Evolutionary conservation across 2,797 vertebrate species (phyloP).

Genomic region (Tenualosa thibaudeaui): DNA sequence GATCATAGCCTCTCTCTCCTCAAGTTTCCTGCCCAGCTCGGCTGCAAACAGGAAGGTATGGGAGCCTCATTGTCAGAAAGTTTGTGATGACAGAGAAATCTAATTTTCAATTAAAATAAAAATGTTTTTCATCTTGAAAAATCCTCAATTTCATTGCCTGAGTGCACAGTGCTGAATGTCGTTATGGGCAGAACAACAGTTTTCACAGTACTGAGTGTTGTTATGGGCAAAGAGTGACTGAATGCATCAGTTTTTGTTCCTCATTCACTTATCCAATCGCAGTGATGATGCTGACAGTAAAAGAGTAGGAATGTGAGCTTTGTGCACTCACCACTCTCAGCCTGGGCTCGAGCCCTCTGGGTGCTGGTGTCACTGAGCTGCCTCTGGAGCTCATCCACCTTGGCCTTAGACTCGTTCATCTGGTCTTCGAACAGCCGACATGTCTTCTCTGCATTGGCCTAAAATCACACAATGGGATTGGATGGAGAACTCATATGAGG

Average conservation of each 20-base stretch:
- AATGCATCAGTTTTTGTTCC: background rate
- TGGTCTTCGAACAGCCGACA: slow-evolving; percentile 90
- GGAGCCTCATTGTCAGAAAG: background rate
- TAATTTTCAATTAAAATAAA: background rate
- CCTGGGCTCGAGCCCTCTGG: slow-evolving; percentile 81
- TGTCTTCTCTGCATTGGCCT: slow-evolving; percentile 87
- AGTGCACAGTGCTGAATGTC: too few relatives aligned
- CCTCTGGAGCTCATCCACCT: slow-evolving; percentile 87
- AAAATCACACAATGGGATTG: slow-evolving; percentile 14
- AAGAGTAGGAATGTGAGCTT: background rate
- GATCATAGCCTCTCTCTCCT: slow-evolving; percentile 86
- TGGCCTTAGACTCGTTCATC: slow-evolving; percentile 86
- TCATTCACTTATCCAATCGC: background rate
- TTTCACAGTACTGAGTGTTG: background rate
- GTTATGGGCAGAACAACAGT: background rate
- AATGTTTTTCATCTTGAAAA: background rate
- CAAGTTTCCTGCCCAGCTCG: slow-evolving; percentile 84
- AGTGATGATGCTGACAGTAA: background rate
- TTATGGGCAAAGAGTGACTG: background rate
- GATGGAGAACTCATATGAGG: background rate
- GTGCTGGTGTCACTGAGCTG: slow-evolving; percentile 81
- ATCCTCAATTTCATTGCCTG: too few relatives aligned
- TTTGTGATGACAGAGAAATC: background rate
- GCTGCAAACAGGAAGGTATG: slow-evolving; percentile 62
- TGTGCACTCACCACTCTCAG: slow-evolving; percentile 77